Evolutionary conservation across 2,888 invertebrate species (phyloP).

Genomic region (Drosophila mayaguana): DNA sequence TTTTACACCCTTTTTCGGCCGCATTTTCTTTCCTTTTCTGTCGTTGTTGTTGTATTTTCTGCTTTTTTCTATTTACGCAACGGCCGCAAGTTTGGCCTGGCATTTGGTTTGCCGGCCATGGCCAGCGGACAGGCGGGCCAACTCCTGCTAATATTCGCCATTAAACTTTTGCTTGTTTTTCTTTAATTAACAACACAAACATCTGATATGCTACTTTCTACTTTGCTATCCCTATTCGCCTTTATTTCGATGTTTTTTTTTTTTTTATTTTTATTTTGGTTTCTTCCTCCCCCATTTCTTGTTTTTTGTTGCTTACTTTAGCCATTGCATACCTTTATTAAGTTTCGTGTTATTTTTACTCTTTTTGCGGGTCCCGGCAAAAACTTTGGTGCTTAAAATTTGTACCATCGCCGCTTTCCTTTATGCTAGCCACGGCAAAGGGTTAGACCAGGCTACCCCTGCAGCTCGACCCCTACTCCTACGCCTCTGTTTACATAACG

Average conservation of each 20-base stretch:
- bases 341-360: slow-evolving; percentile 43
- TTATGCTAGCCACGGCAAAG: slow-evolving; percentile 39
- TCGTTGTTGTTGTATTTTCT: slow-evolving; percentile 4
- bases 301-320: slow-evolving; percentile 66
- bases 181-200: slow-evolving; percentile 83
- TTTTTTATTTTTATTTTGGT: slow-evolving; percentile 24
- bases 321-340: slow-evolving; percentile 59
- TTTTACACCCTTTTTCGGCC: slow-evolving; percentile 68
- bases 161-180: slow-evolving; percentile 83
- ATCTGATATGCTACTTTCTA: slow-evolving; percentile 75
- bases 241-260: slow-evolving; percentile 30
- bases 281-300: slow-evolving; percentile 2
- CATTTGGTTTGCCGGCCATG: slow-evolving; percentile 39
- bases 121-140: slow-evolving; percentile 16
- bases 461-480: not conserved
- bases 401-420: slow-evolving; percentile 37
- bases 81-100: slow-evolving; percentile 67
- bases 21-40: not conserved
- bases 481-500: slow-evolving; percentile 16
- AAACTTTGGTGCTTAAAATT: slow-evolving; percentile 59
- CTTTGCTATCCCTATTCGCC: slow-evolving; percentile 42
- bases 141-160: slow-evolving; percentile 77
- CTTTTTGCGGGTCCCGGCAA: slow-evolving; percentile 16
- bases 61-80: slow-evolving; percentile 73
- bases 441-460: slow-evolving; percentile 20